phyloP scores from a whole-genome alignment of 2,888 invertebrate genomes.

The Biston stratarius region DNA sequence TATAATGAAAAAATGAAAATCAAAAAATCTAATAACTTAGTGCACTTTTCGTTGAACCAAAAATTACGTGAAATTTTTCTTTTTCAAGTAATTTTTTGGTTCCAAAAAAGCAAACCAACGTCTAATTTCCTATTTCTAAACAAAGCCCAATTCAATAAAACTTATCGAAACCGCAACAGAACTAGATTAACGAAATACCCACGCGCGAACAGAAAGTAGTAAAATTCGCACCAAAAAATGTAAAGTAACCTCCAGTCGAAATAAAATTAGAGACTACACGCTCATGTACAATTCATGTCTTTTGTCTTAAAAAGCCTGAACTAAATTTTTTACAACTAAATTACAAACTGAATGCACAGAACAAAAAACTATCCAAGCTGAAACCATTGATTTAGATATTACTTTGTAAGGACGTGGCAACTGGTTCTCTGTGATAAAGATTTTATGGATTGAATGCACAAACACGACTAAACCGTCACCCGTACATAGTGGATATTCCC shows the following conservation, averaged over 20 bases:
- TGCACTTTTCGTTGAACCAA: no score
- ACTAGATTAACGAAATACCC: constrained; percentile 34
- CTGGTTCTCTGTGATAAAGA: no score
- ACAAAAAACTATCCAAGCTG: constrained; percentile 57
- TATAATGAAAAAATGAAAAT: no score
- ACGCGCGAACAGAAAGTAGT: constrained; percentile 25
- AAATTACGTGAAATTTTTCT: neutral
- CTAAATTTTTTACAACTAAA: constrained; percentile 53
- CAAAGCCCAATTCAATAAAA: constrained; percentile 15
- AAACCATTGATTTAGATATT: no score
- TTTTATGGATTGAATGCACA: no score
- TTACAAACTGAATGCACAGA: constrained; percentile 61
- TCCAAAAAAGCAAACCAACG: no score
- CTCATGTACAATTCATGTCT: constrained; percentile 42
- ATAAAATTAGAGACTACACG: constrained; percentile 42
- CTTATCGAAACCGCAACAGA: constrained; percentile 24
- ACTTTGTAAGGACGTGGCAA: no score
- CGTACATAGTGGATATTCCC: no score
- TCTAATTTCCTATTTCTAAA: neutral
- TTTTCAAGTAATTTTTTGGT: neutral
- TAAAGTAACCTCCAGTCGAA: constrained; percentile 35
- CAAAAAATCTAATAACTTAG: no score
- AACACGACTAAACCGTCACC: no score
- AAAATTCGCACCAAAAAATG: constrained; percentile 26
- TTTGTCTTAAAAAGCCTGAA: constrained; percentile 42